Evolutionary conservation across 2,113 vertebrate genomes (phyloP).

Genomic region (Periophthalmus modestus): DNA sequence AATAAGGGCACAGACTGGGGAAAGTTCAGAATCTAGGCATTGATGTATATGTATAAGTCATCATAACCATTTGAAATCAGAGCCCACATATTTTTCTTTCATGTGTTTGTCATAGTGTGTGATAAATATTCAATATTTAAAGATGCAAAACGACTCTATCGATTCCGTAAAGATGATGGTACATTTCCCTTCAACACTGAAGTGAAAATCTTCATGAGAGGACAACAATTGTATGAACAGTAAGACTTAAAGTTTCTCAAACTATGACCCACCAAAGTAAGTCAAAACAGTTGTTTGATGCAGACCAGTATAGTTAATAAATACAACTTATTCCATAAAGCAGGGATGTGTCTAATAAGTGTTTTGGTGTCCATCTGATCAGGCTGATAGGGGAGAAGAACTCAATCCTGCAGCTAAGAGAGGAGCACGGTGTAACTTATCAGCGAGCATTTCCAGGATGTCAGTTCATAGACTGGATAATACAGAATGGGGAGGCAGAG

Average conservation of each 20-base stretch:
- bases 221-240: slow-evolving; percentile 85
- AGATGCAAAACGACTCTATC: slow-evolving; percentile 86
- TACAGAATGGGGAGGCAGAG: slow-evolving; percentile 81
- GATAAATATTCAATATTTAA: slow-evolving; percentile 84
- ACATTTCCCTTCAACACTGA: slow-evolving; percentile 85
- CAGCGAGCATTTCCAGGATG: slow-evolving; percentile 82
- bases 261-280: neutral
- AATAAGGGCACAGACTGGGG: too few relatives aligned
- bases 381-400: slow-evolving; percentile 80
- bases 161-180: slow-evolving; percentile 88
- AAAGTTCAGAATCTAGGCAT: neutral
- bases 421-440: slow-evolving; percentile 81
- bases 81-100: neutral
- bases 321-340: neutral
- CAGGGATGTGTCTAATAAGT: neutral
- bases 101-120: slow-evolving; percentile 73
- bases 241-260: slow-evolving; percentile 57
- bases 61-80: too few relatives aligned
- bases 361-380: slow-evolving; percentile 14
- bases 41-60: too few relatives aligned
- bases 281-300: neutral
- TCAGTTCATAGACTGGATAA: slow-evolving; percentile 84
- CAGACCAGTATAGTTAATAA: neutral
- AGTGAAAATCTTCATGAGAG: slow-evolving; percentile 84
- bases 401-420: slow-evolving; percentile 80